These are phyloP conservation scores for Bos taurus DNA, from an alignment of 2,113 vertebrate genomes.

Conservation along the genomic window ARS-UCD2.0 NC_037335.1:68109001-68109500, in stretches of 20 bases:
- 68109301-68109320: too few relatives aligned
- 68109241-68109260: too few relatives aligned
- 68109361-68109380: too few relatives aligned
- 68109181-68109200: neutral
- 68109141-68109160: neutral
- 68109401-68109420: too few relatives aligned
- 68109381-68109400: too few relatives aligned
- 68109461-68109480: neutral
- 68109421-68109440: too few relatives aligned
- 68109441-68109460: too few relatives aligned
- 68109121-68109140: neutral
- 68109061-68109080: neutral
- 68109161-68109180: neutral
- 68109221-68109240: too few relatives aligned
- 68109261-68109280: too few relatives aligned
- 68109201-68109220: too few relatives aligned
- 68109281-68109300: fast-evolving
- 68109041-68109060: neutral
- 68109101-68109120: neutral
- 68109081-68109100: neutral
- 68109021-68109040: neutral
- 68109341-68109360: too few relatives aligned
- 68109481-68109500: neutral
- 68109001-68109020: neutral
- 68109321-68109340: too few relatives aligned